These are phyloP conservation scores for Invenusta paracnida DNA, from an alignment of 2,888 invertebrate genomes.

Conservation along the genomic window DNA sequence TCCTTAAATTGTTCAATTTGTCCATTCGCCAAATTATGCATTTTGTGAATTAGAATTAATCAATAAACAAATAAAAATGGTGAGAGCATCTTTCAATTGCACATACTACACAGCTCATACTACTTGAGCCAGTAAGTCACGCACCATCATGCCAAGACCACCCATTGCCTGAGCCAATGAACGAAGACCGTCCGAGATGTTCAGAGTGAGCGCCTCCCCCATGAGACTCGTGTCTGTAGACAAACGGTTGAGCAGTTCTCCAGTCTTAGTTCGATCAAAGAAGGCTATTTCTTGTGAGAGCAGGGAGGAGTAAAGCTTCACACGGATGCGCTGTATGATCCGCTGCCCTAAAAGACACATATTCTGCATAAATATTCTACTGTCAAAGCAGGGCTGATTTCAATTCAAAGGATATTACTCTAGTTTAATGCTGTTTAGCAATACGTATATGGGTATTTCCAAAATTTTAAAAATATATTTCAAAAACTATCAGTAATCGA, in stretches of 20 bases:
- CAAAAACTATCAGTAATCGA: no score
- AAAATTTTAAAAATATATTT: no score
- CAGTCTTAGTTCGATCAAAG: conserved; percentile 82
- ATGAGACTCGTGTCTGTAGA: conserved; percentile 85
- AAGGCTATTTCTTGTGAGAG: conserved; percentile 81
- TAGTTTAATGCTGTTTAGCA: no score
- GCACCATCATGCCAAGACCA: conserved; percentile 89
- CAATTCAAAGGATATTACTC: no score
- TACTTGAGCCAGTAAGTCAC: no score
- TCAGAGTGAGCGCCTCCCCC: conserved; percentile 82
- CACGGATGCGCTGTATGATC: conserved; percentile 76
- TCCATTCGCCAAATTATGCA: no score
- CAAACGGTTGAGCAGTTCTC: conserved; percentile 82
- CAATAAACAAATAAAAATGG: neutral
- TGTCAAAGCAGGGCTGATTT: no score
- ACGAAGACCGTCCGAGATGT: conserved; percentile 86
- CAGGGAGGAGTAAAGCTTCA: conserved; percentile 73
- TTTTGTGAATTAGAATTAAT: neutral
- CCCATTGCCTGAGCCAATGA: conserved; percentile 78
- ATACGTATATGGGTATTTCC: no score
- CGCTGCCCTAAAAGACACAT: no score
- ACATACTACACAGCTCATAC: no score
- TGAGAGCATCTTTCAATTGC: neutral
- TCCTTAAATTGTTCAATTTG: no score
- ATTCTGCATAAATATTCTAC: no score